phyloP scores from a whole-genome alignment of 1,140 invertebrate species.

The Dreissena polymorpha region DNA sequence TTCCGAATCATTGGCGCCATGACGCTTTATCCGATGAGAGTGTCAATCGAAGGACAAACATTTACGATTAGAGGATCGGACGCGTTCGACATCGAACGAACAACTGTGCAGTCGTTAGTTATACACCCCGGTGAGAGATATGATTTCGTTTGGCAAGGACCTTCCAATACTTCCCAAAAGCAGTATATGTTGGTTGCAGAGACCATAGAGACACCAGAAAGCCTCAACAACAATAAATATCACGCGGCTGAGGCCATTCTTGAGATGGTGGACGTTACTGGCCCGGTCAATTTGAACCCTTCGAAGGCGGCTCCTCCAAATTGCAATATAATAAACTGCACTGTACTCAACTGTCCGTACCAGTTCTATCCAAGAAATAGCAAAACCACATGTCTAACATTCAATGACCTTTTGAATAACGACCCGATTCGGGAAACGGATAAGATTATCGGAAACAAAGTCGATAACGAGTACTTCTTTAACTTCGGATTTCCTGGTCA shows the following conservation, averaged over 20 bases:
- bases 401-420: conserved; percentile 33
- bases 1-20: conserved; percentile 61
- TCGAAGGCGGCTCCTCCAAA: conserved; percentile 5
- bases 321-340: conserved; percentile 45
- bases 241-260: conserved; percentile 51
- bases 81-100: background rate
- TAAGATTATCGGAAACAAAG: background rate
- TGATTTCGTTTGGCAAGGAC: conserved; percentile 71
- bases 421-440: conserved; percentile 16
- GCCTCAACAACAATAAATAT: conserved; percentile 12
- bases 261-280: conserved; percentile 1
- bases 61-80: conserved; percentile 21
- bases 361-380: background rate
- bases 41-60: conserved; percentile 11
- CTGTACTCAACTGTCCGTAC: conserved; percentile 63
- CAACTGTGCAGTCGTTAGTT: conserved; percentile 33
- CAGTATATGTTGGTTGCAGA: conserved; percentile 85
- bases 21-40: conserved; percentile 35
- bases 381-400: conserved; percentile 44
- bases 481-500: conserved; percentile 44
- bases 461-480: conserved; percentile 40
- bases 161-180: conserved; percentile 89
- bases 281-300: background rate
- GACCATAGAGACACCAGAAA: conserved; percentile 58
- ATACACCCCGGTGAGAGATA: conserved; percentile 53